phyloP scores from a whole-genome alignment of 2,113 vertebrate genomes.

The Melanerpes formicivorus region DNA sequence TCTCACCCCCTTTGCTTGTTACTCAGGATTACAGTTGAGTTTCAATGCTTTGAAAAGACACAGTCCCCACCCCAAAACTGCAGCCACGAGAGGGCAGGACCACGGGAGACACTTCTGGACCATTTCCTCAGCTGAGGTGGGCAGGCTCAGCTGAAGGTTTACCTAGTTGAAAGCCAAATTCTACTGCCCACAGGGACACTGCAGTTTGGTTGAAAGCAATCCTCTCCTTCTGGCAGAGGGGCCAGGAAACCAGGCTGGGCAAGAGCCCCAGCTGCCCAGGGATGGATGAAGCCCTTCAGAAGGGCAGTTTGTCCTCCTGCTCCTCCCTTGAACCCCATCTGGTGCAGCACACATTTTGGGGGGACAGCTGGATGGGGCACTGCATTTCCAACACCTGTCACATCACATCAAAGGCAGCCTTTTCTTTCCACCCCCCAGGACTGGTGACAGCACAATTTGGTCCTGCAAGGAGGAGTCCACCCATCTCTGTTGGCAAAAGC shows the following conservation, averaged over 20 bases:
- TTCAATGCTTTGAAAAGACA: neutral
- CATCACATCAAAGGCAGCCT: neutral
- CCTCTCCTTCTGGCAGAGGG: neutral
- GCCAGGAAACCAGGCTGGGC: neutral
- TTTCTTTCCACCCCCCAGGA: neutral
- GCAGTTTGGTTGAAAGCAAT: neutral
- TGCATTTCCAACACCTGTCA: neutral
- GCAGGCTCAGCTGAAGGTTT: neutral
- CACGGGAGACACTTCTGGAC: accelerated
- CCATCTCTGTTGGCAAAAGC: neutral
- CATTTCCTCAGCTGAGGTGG: accelerated
- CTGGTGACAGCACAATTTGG: neutral
- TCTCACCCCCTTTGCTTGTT: neutral
- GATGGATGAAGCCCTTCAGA: neutral
- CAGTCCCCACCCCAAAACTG: neutral
- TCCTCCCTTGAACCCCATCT: neutral
- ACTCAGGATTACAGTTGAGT: neutral
- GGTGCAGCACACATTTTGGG: accelerated
- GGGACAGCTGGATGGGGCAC: neutral
- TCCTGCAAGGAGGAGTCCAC: accelerated
- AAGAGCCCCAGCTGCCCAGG: neutral
- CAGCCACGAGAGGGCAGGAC: neutral
- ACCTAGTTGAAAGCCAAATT: neutral
- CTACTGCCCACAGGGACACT: neutral
- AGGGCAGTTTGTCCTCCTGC: neutral